Conservation (phyloP, 2,797 vertebrate genomes). For the Phylloscopus collybita region DNA sequence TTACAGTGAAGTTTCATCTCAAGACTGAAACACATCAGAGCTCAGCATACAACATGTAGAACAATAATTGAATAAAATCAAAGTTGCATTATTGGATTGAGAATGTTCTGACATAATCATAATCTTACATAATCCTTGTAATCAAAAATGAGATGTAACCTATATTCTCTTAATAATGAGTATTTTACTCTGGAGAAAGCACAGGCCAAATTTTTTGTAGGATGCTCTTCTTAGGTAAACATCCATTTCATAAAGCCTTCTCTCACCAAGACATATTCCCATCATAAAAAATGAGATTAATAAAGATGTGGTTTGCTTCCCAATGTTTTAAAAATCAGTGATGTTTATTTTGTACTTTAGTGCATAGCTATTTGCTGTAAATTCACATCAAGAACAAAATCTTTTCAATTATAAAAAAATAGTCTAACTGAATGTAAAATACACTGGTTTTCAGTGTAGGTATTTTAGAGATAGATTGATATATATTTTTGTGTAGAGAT, state of each 20-base stretch:
- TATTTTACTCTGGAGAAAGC: not conserved
- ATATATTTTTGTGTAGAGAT: not conserved
- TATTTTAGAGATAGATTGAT: not conserved
- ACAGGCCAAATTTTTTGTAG: not conserved
- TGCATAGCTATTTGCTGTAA: not conserved
- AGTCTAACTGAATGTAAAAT: not conserved
- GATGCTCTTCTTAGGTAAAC: not conserved
- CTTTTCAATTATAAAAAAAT: not conserved
- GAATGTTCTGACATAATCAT: not conserved
- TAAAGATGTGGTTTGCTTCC: accelerated
- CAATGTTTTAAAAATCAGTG: not conserved
- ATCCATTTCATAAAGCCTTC: not conserved
- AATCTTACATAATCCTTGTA: not conserved
- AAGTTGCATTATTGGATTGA: not conserved
- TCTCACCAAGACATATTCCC: not conserved
- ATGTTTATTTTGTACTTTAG: not conserved
- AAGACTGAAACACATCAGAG: not conserved
- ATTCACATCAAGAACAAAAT: not conserved
- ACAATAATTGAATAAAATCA: not conserved
- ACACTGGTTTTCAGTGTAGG: not conserved
- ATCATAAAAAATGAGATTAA: not conserved
- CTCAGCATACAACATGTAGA: not conserved
- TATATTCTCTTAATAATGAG: not conserved
- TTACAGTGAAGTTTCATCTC: not conserved
- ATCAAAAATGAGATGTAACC: not conserved